These are phyloP conservation scores for Antennarius maculatus DNA, from an alignment of 2,797 vertebrate genomes.

Conservation along the genomic window DNA sequence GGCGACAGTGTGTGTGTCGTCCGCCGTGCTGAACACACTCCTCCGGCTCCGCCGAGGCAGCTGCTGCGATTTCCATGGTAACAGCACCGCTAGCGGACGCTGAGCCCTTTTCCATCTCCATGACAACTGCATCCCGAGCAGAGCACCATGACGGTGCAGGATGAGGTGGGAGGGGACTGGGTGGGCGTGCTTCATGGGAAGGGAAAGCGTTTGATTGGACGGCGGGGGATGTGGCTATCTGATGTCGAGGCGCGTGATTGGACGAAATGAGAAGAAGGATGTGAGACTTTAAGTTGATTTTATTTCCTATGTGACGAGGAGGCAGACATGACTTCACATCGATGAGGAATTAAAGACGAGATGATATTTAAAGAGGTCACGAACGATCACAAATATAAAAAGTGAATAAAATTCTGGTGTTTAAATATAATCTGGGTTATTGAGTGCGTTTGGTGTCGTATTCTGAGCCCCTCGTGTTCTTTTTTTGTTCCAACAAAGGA, in stretches of 20 bases:
- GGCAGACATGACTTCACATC: background rate
- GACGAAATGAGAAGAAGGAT: slow-evolving; percentile 28
- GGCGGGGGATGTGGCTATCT: slow-evolving; percentile 70
- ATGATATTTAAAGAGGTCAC: background rate
- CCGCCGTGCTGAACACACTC: slow-evolving; percentile 72
- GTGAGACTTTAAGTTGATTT: slow-evolving; percentile 41
- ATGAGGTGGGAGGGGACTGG: slow-evolving; percentile 48
- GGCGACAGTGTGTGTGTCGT: slow-evolving; percentile 77
- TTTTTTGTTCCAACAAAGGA: slow-evolving; percentile 21
- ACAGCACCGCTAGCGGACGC: slow-evolving; percentile 76
- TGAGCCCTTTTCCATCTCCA: slow-evolving; percentile 86
- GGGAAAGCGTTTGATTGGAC: slow-evolving; percentile 76
- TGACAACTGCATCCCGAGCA: slow-evolving; percentile 85
- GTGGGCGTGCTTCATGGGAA: slow-evolving; percentile 56
- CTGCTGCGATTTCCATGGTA: slow-evolving; percentile 88
- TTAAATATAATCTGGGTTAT: background rate
- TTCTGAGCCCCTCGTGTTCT: background rate
- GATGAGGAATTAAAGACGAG: background rate
- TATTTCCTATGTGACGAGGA: slow-evolving; percentile 23
- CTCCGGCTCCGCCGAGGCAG: slow-evolving; percentile 55
- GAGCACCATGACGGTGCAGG: slow-evolving; percentile 65
- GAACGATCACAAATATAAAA: background rate
- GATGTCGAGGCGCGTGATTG: slow-evolving; percentile 66
- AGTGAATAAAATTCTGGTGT: background rate
- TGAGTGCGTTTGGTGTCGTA: background rate